Evolutionary conservation across 2,113 vertebrate genomes (phyloP).

Genomic region (Galbula dea): DNA sequence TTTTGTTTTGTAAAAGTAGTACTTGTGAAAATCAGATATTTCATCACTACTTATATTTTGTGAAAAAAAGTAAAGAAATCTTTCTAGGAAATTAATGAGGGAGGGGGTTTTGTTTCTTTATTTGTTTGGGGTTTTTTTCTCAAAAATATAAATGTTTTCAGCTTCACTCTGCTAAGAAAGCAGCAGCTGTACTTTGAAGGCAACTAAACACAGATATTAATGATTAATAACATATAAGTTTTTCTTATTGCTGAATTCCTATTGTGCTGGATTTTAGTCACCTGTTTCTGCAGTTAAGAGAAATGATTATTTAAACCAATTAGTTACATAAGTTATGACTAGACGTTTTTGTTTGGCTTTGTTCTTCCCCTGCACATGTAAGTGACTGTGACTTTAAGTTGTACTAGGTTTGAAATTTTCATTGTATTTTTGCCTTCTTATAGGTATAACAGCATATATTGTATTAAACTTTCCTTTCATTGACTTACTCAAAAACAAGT

Average conservation of each 20-base stretch:
- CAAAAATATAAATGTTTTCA: neutral
- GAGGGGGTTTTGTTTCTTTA: neutral
- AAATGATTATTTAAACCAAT: neutral
- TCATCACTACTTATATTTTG: neutral
- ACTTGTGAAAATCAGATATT: neutral
- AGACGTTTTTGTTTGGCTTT: neutral
- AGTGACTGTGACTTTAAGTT: accelerated
- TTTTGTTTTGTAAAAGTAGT: too few species aligned
- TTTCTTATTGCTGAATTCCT: neutral
- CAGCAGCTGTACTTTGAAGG: neutral
- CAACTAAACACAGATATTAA: neutral
- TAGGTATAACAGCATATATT: neutral
- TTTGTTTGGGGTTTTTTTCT: neutral
- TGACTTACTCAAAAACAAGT: neutral
- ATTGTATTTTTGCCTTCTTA: neutral
- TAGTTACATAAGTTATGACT: neutral
- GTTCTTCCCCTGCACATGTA: neutral
- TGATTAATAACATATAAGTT: neutral
- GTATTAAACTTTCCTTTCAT: neutral
- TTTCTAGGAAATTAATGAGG: neutral
- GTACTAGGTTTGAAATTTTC: neutral
- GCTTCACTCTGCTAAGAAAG: neutral
- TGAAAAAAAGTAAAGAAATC: neutral
- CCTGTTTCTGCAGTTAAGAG: neutral
- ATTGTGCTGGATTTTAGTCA: neutral